phyloP scores from a whole-genome alignment of 2,797 vertebrate species.

The Urophycis tenuis region DNA sequence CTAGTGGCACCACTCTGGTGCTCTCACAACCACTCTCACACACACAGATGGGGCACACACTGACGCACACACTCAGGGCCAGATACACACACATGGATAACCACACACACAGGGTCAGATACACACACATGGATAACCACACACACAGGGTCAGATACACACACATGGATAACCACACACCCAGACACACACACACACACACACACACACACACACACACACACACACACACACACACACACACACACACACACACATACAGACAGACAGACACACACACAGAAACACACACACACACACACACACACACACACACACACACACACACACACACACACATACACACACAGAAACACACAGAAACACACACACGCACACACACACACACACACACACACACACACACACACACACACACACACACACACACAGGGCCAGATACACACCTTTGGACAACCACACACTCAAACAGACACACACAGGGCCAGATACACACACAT shows the following conservation, averaged over 20 bases:
- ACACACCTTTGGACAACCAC: slow-evolving; percentile 35
- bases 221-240: slow-evolving; percentile 40
- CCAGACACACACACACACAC: slow-evolving; percentile 25
- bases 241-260: slow-evolving; percentile 22
- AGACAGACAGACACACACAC: slow-evolving; percentile 8
- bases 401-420: slow-evolving; percentile 13
- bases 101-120: slow-evolving; percentile 22
- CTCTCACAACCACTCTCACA: background rate
- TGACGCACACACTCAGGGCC: slow-evolving; percentile 38
- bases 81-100: slow-evolving; percentile 10
- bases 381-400: slow-evolving; percentile 30
- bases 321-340: slow-evolving; percentile 27
- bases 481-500: background rate
- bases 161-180: slow-evolving; percentile 14
- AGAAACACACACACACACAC: background rate
- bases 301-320: slow-evolving; percentile 17
- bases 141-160: background rate
- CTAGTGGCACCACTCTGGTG: background rate
- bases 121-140: background rate
- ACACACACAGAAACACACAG: background rate
- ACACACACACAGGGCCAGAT: slow-evolving; percentile 19
- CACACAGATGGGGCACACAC: background rate
- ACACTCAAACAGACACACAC: slow-evolving; percentile 16
- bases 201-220: slow-evolving; percentile 3
- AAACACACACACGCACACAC: slow-evolving; percentile 49